Base-by-base conservation (phyloP, 2,888 invertebrate genomes). In the Ametastegia equiseti region DNA sequence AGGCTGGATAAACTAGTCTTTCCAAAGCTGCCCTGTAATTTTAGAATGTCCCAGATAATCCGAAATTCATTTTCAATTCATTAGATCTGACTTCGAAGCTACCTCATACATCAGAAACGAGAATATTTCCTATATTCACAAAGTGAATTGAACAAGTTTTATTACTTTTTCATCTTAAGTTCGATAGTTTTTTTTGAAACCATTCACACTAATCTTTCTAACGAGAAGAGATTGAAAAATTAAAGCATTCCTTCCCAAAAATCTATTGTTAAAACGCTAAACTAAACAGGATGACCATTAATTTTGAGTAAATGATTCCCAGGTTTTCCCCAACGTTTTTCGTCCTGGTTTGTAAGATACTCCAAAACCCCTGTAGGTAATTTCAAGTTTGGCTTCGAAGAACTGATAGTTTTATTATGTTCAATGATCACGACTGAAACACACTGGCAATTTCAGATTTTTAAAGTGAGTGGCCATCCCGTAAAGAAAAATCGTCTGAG, bases 1-100 rank as follows among this genome's bases (percentile, higher is more conserved):
- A 91, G 90, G 86, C 92, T 91, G 88, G 92, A 92, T 83, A 91
- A 91, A 82, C 92, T 91, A 84, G 91, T 91, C 86, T 91, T 91
- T 88, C 89, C 91, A 87, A 89, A 89, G 39, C 84, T 88, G 33
- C 84, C 89, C 91, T 91, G 89, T 50, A 91, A 78, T 78, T 60
- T 57, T 15, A 60, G 60, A 78, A 60, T 30, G 60, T 50, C 13
- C 4, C 78, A 78, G 36, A 36, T 50, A 30, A 75, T 54, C 11
- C 19, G 15, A 54, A 75, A 75, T 36, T 54, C 5, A n/a, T 36
- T 4, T n/a, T 54, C 45, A 45, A 45, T 47, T 42, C 30, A 71
- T 47, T 47, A 30, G 6, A 47, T n/a, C 71, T 75, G 75, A 54
- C 54, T 75, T 54, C 5, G 23, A 54, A 75, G 75, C 75, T 75